Evolutionary conservation across 1,140 invertebrate species (phyloP).

Genomic region (Achroia grisella): DNA sequence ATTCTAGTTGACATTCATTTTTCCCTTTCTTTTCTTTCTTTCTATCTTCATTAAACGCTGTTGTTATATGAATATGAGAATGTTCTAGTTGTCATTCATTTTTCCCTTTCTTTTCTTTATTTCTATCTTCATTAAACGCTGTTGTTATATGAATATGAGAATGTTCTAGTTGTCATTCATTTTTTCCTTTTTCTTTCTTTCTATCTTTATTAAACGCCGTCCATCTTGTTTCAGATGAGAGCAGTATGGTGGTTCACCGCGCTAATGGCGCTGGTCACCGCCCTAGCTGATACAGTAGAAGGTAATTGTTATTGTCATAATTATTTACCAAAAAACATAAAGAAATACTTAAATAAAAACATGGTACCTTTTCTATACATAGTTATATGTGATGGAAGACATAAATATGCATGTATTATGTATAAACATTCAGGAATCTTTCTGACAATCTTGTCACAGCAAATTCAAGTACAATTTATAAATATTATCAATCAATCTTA

Average conservation of each 20-base stretch:
- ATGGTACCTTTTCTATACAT: no score
- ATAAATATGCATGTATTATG: no score
- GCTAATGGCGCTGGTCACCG: conserved; percentile 21
- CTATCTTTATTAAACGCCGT: neutral
- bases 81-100: neutral
- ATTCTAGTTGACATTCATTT: neutral
- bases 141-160: neutral
- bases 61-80: neutral
- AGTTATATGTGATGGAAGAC: no score
- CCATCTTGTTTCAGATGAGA: conserved; percentile 37
- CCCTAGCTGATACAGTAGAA: conserved; percentile 28
- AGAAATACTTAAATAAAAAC: no score
- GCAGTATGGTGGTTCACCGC: conserved; percentile 26
- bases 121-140: neutral
- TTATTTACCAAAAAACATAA: no score
- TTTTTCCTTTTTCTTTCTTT: conserved; percentile 1
- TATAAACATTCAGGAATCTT: no score
- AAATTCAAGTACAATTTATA: no score
- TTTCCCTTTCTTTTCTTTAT: conserved; percentile 2
- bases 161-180: neutral
- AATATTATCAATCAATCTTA: no score
- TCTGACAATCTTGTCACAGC: no score
- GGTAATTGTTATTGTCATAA: conserved; percentile 16
- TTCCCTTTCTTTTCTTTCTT: conserved; percentile 2
- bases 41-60: neutral